Evolutionary conservation across 2,888 invertebrate genomes (phyloP).

Genomic region (Taenaris catops): DNA sequence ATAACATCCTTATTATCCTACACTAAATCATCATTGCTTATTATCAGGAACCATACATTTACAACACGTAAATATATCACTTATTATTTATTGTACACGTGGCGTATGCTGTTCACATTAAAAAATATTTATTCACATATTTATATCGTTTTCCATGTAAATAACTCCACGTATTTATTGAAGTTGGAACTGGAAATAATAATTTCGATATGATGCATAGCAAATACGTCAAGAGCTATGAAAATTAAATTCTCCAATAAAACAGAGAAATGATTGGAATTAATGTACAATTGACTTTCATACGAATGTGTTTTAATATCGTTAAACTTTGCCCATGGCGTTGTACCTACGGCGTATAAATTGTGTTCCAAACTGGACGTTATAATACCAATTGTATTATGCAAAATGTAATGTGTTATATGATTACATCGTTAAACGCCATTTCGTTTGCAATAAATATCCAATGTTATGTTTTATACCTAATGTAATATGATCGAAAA

Average conservation of each 20-base stretch:
- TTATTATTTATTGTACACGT: too few relatives aligned
- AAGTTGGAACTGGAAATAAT: slow-evolving; percentile 5
- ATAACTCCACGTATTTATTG: slow-evolving; percentile 7
- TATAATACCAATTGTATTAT: too few relatives aligned
- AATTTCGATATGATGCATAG: slow-evolving; percentile 10
- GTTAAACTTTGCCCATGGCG: slow-evolving; percentile 11
- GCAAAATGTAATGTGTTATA: too few relatives aligned
- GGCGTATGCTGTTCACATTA: too few relatives aligned
- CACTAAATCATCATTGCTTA: too few relatives aligned
- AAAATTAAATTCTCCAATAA: slow-evolving; percentile 16
- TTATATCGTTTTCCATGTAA: slow-evolving; percentile 3
- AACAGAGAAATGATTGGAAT: slow-evolving; percentile 20
- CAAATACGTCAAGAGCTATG: slow-evolving; percentile 5
- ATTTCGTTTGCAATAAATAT: too few relatives aligned
- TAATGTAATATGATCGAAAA: too few relatives aligned
- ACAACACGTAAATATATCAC: too few relatives aligned
- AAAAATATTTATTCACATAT: neutral
- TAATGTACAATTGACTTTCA: slow-evolving; percentile 24
- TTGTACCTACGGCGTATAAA: neutral
- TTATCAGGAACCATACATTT: too few relatives aligned
- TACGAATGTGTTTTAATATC: slow-evolving; percentile 23
- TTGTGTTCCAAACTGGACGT: neutral
- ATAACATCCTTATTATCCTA: too few relatives aligned
- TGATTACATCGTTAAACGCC: too few relatives aligned
- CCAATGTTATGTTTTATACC: too few relatives aligned